phyloP scores from a whole-genome alignment of 1,140 invertebrate species.

The Eufriesea mexicana region DNA sequence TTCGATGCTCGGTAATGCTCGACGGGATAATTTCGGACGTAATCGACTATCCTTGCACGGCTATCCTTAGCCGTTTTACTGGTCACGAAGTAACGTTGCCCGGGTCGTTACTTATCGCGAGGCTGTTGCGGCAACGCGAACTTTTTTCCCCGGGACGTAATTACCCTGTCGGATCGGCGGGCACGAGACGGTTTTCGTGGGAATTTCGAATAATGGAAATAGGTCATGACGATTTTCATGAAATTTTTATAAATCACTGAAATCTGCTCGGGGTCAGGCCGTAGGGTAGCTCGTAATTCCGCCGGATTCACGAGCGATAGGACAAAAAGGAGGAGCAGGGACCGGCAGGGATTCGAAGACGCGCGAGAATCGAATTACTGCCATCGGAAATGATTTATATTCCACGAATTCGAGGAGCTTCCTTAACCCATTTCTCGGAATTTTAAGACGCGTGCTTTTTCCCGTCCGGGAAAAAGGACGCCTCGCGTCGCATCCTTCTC shows the following conservation, averaged over 20 bases:
- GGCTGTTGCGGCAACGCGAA: background rate
- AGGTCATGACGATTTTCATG: slow-evolving; percentile 23
- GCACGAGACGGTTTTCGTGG: background rate
- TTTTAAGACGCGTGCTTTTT: slow-evolving; percentile 54
- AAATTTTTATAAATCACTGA: slow-evolving; percentile 46
- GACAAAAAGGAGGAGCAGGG: slow-evolving; percentile 36
- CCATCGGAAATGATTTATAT: slow-evolving; percentile 70
- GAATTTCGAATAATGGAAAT: background rate
- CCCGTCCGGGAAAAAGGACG: slow-evolving; percentile 1
- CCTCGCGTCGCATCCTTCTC: background rate
- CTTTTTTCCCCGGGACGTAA: background rate
- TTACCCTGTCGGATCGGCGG: background rate
- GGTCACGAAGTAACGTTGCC: background rate
- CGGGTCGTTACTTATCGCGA: background rate
- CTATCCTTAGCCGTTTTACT: background rate
- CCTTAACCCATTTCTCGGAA: slow-evolving; percentile 68
- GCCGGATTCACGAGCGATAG: slow-evolving; percentile 41
- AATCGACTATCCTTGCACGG: background rate
- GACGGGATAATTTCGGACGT: background rate
- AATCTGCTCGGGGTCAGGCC: background rate
- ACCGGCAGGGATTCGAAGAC: slow-evolving; percentile 47
- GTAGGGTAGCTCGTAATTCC: slow-evolving; percentile 35
- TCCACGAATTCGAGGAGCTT: slow-evolving; percentile 66
- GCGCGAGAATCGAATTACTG: slow-evolving; percentile 67
- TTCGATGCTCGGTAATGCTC: background rate